phyloP scores from a whole-genome alignment of 2,113 vertebrate genomes.

The Athene cunicularia region DNA sequence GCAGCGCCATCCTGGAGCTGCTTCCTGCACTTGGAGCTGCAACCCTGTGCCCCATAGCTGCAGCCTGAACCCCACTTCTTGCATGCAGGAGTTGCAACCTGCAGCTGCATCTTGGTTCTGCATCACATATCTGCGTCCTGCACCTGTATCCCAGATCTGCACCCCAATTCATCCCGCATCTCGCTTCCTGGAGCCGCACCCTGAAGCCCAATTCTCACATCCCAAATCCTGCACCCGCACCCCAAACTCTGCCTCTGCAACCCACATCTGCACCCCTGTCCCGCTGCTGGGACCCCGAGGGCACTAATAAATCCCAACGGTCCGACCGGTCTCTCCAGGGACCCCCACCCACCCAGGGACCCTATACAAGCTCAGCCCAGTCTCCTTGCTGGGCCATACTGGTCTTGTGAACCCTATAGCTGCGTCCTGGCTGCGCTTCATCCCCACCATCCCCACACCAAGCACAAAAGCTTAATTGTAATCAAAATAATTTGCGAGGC shows the following conservation, averaged over 20 bases:
- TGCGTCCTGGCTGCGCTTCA: neutral
- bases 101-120: neutral
- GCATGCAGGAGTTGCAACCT: neutral
- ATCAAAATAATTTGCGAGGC: neutral
- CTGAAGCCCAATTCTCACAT: neutral
- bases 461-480: neutral
- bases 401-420: neutral
- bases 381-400: neutral
- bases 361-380: neutral
- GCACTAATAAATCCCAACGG: rapidly evolving
- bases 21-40: neutral
- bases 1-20: neutral
- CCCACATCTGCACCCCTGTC: neutral
- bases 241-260: neutral
- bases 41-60: neutral
- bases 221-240: neutral
- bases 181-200: too few relatives aligned
- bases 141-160: neutral
- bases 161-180: neutral
- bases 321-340: neutral
- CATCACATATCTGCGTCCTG: neutral
- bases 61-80: neutral
- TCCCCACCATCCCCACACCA: too few relatives aligned
- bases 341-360: neutral
- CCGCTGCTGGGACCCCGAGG: rapidly evolving